Evolutionary conservation across 2,888 invertebrate species (phyloP).

Genomic region (Caenorhabditis wallacei): DNA sequence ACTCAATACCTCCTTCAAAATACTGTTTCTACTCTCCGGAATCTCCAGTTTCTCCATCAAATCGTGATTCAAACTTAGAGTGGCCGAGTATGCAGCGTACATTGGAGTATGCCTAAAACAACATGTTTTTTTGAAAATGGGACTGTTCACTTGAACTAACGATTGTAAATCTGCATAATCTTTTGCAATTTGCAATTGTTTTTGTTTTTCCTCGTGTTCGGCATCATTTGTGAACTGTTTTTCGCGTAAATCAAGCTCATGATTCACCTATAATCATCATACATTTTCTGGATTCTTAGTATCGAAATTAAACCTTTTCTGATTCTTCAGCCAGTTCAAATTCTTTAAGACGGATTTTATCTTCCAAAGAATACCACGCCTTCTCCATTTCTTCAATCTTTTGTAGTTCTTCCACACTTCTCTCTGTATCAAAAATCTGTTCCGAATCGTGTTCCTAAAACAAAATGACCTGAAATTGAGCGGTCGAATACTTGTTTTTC

Average conservation of each 20-base stretch:
- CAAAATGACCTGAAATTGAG: neutral
- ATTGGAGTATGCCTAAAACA: conserved; percentile 54
- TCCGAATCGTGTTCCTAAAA: conserved; percentile 20
- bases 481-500: neutral
- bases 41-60: conserved; percentile 43
- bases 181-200: conserved; percentile 40
- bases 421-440: neutral
- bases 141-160: conserved; percentile 12
- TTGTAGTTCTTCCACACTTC: conserved; percentile 9
- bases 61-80: conserved; percentile 40
- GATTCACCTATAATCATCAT: conserved; percentile 19
- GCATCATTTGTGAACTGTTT: neutral
- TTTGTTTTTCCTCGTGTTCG: conserved; percentile 39
- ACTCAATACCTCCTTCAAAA: conserved; percentile 19
- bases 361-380: conserved; percentile 40
- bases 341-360: conserved; percentile 49
- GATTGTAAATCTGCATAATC: conserved; percentile 59
- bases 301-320: conserved; percentile 25
- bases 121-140: neutral
- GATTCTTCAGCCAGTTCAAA: conserved; percentile 43
- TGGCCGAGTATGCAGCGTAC: conserved; percentile 61
- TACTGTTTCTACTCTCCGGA: conserved; percentile 19
- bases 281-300: neutral
- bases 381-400: conserved; percentile 35
- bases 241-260: neutral